A percentile compares a stretch with the other conserved stretches of the same genome.
These are phyloP conservation scores for Merops nubicus DNA, from an alignment of 2,113 vertebrate species.

Conservation along the genomic window DNA sequence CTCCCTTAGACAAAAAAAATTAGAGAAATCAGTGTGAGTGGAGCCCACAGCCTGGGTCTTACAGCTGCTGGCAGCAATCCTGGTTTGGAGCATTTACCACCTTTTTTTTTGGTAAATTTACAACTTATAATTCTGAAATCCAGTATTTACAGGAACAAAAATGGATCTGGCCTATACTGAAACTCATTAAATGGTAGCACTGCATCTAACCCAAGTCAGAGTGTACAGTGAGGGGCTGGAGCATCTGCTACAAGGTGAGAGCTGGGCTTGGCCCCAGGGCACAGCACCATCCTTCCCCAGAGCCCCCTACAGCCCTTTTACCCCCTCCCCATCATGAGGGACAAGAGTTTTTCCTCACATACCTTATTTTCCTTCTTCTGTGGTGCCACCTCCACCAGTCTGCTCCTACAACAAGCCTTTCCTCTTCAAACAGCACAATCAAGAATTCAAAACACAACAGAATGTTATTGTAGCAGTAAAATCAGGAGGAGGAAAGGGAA, in stretches of 20 bases:
- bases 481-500: background rate
- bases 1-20: background rate
- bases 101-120: too few relatives aligned
- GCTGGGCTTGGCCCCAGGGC: background rate
- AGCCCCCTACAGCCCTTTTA: background rate
- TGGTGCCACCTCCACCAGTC: background rate
- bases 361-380: background rate
- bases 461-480: background rate
- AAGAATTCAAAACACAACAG: background rate
- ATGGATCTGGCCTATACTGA: too few relatives aligned
- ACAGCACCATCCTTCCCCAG: background rate
- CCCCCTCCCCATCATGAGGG: background rate
- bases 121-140: background rate
- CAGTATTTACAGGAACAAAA: background rate
- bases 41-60: rapidly evolving
- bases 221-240: background rate
- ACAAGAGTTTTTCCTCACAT: background rate
- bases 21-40: background rate
- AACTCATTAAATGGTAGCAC: background rate
- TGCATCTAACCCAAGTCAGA: background rate
- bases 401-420: background rate
- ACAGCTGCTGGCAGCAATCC: background rate
- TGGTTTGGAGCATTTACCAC: background rate
- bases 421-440: background rate
- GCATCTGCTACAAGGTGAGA: too few relatives aligned